Evolutionary conservation across 2,797 vertebrate species (phyloP).

Genomic region (Novumbra hubbsi): DNA sequence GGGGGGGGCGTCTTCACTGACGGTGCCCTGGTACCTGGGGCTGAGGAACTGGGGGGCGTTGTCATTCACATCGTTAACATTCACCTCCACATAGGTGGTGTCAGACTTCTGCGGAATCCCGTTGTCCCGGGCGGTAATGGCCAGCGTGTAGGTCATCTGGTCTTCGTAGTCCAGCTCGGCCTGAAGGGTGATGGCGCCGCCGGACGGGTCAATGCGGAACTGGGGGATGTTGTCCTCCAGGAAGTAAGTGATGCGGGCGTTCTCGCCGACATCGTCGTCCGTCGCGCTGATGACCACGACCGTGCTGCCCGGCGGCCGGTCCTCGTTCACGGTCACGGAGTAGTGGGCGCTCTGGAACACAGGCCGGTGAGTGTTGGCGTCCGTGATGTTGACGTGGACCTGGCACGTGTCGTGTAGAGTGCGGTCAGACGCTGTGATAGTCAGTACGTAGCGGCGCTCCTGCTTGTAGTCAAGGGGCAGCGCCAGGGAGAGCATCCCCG

Average conservation of each 20-base stretch:
- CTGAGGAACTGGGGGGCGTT: constrained; percentile 95
- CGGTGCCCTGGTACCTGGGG: constrained; percentile 90
- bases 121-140: constrained; percentile 95
- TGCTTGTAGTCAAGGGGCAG: constrained; percentile 97
- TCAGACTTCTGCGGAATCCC: constrained; percentile 98
- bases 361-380: constrained; percentile 94
- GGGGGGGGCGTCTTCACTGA: constrained; percentile 93
- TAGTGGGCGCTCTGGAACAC: constrained; percentile 98
- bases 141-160: constrained; percentile 95
- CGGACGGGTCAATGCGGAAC: constrained; percentile 88
- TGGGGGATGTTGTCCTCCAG: constrained; percentile 96
- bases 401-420: constrained; percentile 94
- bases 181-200: constrained; percentile 93
- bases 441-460: constrained; percentile 92
- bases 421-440: constrained; percentile 93
- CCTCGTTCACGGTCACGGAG: constrained; percentile 92
- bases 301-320: constrained; percentile 89
- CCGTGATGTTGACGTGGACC: constrained; percentile 95
- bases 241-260: constrained; percentile 92
- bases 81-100: constrained; percentile 96
- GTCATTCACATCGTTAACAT: constrained; percentile 96
- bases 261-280: constrained; percentile 95
- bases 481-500: constrained; percentile 89
- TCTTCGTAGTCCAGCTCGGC: constrained; percentile 95
- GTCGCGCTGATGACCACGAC: constrained; percentile 96